Evolutionary conservation across 2,888 invertebrate genomes (phyloP), one percentile per base, ranked within the genome.

Genomic region (Troides aeacus): DNA sequence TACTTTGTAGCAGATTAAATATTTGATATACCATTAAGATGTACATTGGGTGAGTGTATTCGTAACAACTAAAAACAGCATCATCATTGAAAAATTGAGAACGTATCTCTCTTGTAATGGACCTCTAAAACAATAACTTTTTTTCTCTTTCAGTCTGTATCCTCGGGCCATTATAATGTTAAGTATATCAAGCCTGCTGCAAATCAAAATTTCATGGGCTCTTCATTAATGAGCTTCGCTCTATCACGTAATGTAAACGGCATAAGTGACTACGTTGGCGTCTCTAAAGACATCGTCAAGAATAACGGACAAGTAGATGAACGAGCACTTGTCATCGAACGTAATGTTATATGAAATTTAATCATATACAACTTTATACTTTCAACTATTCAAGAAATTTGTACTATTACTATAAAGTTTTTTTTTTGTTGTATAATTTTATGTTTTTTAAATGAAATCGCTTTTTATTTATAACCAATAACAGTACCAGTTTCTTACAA

Each of bases 291-390:
- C 1, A 90, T 94, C 1, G 84, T 94, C 7, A 95, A 95, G 77
- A 93, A 95, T 77, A 94, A 96, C 81, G 95, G 95, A 71, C 94
- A 94, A n/a, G 42, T 70, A 39, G 62, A 70, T 12, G 66, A 66
- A 66, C 64, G 62, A 39, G 24, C 62, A 30, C 36, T 70, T 79
- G 80, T 95, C 18, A 24, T 76, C 7, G 64, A 75, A 63, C 69
- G 75, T 21, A 62, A 66, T 56, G 17, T 1, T 17, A 23, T 53
- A 15, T 63, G 53, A 56, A 62, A 53, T 53, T 0, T n/a, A 53
- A 53, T n/a, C 6, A 53, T 53, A 7, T 53, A n/a, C n/a, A 50
- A 50, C 50, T 5, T 18, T 50, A 18, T 50, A 50, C 6, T 53
- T 53, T 53, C 18, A 50, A 18, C n/a, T 12, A n/a, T 6, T 53